Evolutionary conservation across 2,113 vertebrate genomes (phyloP).

Genomic region (Saccopteryx bilineata): DNA sequence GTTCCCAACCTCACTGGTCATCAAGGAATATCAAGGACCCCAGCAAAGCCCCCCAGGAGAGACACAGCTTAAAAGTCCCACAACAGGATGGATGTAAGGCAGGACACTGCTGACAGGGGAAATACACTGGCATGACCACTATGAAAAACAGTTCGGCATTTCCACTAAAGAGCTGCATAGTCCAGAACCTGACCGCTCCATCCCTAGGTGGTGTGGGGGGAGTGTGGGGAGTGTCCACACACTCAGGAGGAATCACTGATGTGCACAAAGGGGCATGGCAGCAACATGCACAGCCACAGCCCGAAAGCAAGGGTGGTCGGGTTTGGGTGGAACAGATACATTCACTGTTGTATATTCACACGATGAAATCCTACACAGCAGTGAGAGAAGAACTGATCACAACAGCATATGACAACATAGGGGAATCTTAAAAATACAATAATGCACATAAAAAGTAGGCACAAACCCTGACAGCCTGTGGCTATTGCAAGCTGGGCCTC

Average conservation of each 20-base stretch:
- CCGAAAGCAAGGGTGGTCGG: background rate
- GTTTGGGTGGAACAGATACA: no score
- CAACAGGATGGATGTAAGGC: background rate
- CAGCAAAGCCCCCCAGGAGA: background rate
- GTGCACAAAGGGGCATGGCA: no score
- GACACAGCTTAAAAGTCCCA: accelerated
- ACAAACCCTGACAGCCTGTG: background rate
- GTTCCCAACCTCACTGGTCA: background rate
- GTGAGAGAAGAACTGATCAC: background rate
- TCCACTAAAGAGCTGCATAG: accelerated
- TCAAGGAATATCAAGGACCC: background rate
- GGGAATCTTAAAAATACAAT: background rate
- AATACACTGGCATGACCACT: background rate
- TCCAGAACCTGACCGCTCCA: background rate
- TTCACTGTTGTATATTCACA: accelerated
- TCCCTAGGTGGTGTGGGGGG: background rate
- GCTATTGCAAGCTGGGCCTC: background rate
- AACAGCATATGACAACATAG: no score
- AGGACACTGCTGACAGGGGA: accelerated
- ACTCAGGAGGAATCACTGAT: background rate
- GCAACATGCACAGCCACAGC: accelerated
- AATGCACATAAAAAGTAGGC: no score
- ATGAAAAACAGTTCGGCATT: background rate
- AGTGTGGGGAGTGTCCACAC: no score
- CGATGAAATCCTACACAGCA: background rate